These are phyloP conservation scores for Acanthisitta chloris DNA, from an alignment of 2,113 vertebrate species.

Conservation along the genomic window DNA sequence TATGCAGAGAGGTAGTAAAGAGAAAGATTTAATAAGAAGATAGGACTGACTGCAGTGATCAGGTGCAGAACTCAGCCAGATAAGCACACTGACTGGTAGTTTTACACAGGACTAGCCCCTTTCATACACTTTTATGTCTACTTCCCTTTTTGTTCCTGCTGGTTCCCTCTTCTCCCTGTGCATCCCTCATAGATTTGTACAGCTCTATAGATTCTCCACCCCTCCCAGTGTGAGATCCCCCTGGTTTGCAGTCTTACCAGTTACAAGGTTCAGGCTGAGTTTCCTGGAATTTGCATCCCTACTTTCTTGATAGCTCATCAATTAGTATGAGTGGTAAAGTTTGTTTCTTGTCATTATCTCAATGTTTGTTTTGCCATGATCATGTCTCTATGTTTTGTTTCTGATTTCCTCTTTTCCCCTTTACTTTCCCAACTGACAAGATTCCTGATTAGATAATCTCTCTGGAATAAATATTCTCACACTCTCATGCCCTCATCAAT, in stretches of 20 bases:
- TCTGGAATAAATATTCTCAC: background rate
- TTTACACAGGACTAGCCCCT: background rate
- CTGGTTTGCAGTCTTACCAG: background rate
- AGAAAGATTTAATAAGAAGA: background rate
- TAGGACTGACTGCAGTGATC: background rate
- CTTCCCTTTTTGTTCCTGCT: rapidly evolving
- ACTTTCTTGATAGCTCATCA: background rate
- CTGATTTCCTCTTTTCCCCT: background rate
- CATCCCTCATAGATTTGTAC: background rate
- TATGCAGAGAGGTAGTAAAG: background rate
- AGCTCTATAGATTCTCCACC: background rate
- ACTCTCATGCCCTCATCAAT: background rate
- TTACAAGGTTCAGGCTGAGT: background rate
- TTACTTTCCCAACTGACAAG: background rate
- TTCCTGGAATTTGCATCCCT: background rate
- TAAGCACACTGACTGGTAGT: background rate
- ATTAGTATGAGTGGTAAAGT: background rate
- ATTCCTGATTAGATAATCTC: background rate
- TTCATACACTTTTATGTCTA: background rate
- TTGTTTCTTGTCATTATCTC: background rate
- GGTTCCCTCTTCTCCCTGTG: background rate
- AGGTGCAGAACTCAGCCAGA: background rate
- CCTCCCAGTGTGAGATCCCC: background rate
- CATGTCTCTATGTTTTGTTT: background rate
- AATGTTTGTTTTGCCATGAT: background rate